A percentile compares a stretch with the other conserved stretches of the same genome.
Conservation (phyloP, 2,888 invertebrate genomes). For the Zootermopsis nevadensis region DNA sequence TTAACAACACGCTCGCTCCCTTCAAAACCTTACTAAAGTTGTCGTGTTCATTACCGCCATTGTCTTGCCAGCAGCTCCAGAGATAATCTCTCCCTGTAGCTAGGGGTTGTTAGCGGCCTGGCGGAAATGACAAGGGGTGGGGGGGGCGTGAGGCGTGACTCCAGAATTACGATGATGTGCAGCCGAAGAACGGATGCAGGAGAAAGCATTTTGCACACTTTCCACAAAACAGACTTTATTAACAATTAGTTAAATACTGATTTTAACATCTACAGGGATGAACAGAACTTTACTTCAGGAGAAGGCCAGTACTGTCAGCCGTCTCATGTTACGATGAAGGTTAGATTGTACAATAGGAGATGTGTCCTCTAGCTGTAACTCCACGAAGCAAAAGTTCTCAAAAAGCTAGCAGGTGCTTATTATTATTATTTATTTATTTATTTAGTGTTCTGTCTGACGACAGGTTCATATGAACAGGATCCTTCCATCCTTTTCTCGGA, state of each 20-base stretch:
- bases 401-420: no score
- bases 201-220: background rate
- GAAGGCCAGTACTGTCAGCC: no score
- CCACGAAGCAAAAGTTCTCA: no score
- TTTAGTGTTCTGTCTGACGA: no score
- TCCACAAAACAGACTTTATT: background rate
- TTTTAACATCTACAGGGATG: background rate
- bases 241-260: background rate
- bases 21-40: background rate
- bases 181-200: background rate
- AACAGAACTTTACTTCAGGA: background rate
- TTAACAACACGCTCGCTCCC: background rate
- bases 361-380: no score
- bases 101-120: slow-evolving; percentile 31
- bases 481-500: no score
- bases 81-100: slow-evolving; percentile 31
- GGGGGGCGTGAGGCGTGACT: background rate
- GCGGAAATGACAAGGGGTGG: slow-evolving; percentile 3
- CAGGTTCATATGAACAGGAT: no score
- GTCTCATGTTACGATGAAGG: no score
- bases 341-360: no score
- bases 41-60: slow-evolving; percentile 39
- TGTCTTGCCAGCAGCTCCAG: slow-evolving; percentile 28
- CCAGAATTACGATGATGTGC: slow-evolving; percentile 19
- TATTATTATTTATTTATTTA: no score